phyloP scores from a whole-genome alignment of 2,113 vertebrate species.

The Triplophysa dalaica region DNA sequence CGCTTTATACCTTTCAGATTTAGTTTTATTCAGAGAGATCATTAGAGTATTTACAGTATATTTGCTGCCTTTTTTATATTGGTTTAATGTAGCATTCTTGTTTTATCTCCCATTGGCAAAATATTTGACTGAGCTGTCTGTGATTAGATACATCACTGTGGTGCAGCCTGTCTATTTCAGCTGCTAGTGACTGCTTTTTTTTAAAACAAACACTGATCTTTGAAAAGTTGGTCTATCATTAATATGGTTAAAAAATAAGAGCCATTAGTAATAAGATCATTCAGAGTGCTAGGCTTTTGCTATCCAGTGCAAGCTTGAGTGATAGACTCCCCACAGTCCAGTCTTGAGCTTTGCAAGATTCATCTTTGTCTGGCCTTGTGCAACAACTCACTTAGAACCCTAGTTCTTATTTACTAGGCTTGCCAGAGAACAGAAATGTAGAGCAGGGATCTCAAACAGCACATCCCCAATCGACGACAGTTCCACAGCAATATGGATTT shows the following conservation, averaged over 20 bases:
- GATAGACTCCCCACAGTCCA: conserved; percentile 11
- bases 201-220: not conserved
- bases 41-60: too few relatives aligned
- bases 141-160: too few relatives aligned
- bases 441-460: conserved; percentile 10
- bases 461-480: not conserved
- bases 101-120: too few relatives aligned
- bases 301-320: conserved; percentile 12
- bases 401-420: conserved; percentile 34
- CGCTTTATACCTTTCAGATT: too few relatives aligned
- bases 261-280: not conserved
- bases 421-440: conserved; percentile 30
- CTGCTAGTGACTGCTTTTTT: not conserved
- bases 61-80: too few relatives aligned
- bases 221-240: not conserved
- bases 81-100: too few relatives aligned
- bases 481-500: conserved; percentile 27
- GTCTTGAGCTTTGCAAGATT: conserved; percentile 28
- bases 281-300: not conserved
- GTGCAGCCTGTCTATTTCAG: not conserved
- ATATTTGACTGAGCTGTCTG: too few relatives aligned
- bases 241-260: not conserved
- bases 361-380: conserved; percentile 30
- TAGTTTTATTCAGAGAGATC: too few relatives aligned
- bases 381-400: conserved; percentile 13